These are phyloP conservation scores for Neotoxoptera formosana DNA, from an alignment of 1,140 invertebrate species.

Conservation along the genomic window DNA sequence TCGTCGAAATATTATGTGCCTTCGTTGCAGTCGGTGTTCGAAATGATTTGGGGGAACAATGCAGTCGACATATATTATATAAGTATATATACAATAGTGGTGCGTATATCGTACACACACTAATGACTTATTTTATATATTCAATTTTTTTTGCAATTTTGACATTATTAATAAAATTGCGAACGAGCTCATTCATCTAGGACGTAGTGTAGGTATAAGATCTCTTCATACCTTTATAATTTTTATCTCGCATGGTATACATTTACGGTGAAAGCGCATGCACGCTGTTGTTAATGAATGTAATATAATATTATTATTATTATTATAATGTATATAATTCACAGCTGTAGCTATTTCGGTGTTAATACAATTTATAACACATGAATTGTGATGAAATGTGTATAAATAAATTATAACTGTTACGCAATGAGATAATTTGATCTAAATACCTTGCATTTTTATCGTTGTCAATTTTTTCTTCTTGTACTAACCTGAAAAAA, in stretches of 20 bases:
- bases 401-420: neutral
- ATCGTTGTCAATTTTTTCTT: neutral
- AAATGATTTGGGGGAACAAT: neutral
- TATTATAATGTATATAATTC: neutral
- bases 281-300: neutral
- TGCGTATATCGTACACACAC: neutral
- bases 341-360: neutral
- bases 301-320: no score
- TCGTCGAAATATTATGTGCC: neutral
- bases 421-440: neutral
- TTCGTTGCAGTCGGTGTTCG: neutral
- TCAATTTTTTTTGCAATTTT: constrained; percentile 20
- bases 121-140: neutral
- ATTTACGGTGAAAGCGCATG: neutral
- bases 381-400: neutral
- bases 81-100: neutral
- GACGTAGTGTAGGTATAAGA: neutral
- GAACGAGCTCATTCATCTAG: neutral
- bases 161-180: neutral
- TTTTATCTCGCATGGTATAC: neutral
- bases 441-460: neutral
- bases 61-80: neutral
- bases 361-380: constrained; percentile 16
- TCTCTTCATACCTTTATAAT: neutral
- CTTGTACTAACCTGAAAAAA: neutral